Conservation (phyloP, 2,888 invertebrate species). For the Drosophila fulvimacula region DNA sequence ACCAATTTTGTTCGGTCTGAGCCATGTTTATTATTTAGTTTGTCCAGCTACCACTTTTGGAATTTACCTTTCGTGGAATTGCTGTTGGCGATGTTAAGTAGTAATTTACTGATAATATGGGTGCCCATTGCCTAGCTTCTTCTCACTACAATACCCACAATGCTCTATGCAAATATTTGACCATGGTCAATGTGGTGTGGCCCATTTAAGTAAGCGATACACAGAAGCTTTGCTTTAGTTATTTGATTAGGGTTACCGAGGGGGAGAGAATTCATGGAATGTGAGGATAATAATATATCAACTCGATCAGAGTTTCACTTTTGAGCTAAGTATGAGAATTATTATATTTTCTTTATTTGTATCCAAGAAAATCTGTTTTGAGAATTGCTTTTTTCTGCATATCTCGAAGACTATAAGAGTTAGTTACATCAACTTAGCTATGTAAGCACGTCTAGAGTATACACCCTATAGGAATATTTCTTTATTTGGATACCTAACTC, state of each 20-base stretch:
- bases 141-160: not conserved
- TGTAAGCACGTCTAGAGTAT: not conserved
- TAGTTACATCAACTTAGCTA: not conserved
- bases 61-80: constrained; percentile 67
- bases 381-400: not conserved
- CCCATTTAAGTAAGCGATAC: constrained; percentile 61
- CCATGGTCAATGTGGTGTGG: constrained; percentile 36
- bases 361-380: not conserved
- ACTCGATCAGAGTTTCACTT: not conserved
- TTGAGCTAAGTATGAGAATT: no score
- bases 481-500: no score
- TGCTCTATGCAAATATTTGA: constrained; percentile 46
- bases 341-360: not conserved
- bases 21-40: constrained; percentile 72
- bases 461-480: not conserved
- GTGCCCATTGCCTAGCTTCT: constrained; percentile 6
- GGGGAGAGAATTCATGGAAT: not conserved
- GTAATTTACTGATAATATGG: constrained; percentile 80
- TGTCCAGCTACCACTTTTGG: constrained; percentile 43
- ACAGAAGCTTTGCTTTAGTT: constrained; percentile 19
- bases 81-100: constrained; percentile 74
- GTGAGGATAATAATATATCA: not conserved
- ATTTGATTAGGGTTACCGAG: not conserved
- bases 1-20: constrained; percentile 19
- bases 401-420: not conserved